Base-by-base conservation (phyloP, 1,140 invertebrate genomes). In the Eueides isabella region DNA sequence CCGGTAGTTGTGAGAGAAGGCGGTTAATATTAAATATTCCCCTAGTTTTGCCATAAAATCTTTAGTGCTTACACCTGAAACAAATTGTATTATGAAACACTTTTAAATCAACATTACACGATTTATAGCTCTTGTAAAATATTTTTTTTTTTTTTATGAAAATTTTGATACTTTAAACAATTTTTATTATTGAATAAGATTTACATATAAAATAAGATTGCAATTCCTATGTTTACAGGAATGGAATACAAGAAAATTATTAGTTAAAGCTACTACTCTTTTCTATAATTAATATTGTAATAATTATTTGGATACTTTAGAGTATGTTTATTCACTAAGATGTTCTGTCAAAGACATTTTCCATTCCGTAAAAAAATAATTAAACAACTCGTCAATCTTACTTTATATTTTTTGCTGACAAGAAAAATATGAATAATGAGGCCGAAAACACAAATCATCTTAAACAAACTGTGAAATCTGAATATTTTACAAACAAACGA, bases 41-140 rank as follows among this genome's bases (percentile, higher is more conserved):
- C 91, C 89, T 88, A 92, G 78, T 86, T 92, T 92, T 55, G 91
- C 88, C 89, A 92, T 92, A 80, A 92, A 91, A 64, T 91, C 88
- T 80, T 91, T 86, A 41, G 89, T 91, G 80, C 81, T 86, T 78
- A 91, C 79, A 88, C 88, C 91, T 92, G 85, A 5, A 91, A 92
- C 80, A 89, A 88, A 78, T 30, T 62, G 26, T 30, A 11, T 55
- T 55, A 55, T 55, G 9, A 3, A 55, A 55, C 35, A 38, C 14
- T 38, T 44, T 7, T 44, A 44, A n/a, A 16, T 5, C 5, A 44
- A 44, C 5, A 44, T 7, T n/a, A 38, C 35, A 0, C 7, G n/a
- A n/a, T 44, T 44, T 44, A 44, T 2, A 44, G 6, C 1, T 44
- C 16, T 6, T 44, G 6, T n/a, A 19, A 9, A 2, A 19, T n/a